Base-by-base conservation (phyloP, 2,113 vertebrate genomes). In the Megaceryle maxima region DNA sequence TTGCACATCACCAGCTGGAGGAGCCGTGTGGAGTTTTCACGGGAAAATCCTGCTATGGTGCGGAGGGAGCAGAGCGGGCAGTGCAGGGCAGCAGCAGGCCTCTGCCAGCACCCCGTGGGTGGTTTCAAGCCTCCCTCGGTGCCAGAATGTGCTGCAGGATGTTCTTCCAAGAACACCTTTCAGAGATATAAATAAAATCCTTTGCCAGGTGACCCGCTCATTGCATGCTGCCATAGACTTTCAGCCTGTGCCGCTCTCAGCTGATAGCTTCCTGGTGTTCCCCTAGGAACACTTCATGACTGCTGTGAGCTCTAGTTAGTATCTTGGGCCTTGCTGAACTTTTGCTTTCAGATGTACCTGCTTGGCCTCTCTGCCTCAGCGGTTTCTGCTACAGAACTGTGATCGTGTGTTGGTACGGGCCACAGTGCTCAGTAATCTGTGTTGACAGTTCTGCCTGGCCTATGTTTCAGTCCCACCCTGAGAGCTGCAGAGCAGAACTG, bases 241-340 rank as follows among this genome's bases (percentile, higher is more conserved):
- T 90, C 59, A 59, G 46, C 28, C 26, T 1, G 0, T 50, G 31
- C 64, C 55, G 50, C 31, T 37, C 7, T 35, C 10, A 3, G 35
- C 86, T 67, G 48, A 18, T 67, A 12, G 16, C 35, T 43, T 76
- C 37, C 44, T 43, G 2, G 16, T 0, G 2, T 63, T 90, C 31
- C 26, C 0, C 0, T 13, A 33, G 46, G 46, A 87, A 17, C 0
- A 4, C 24, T 41, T 57, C 1, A 0, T 33, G 68, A 6, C 46
- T 50, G 37, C 72, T 46, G 24, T 8, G 26, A 92, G 8, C 39
- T 26, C 35, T 43, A 0, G 6, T 22, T 43, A 0, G 6, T 22
- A 39, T 57, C 68, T n/a, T 33, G 59, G 19, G 43, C 14, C 44
- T 75, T 68, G 25, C 21, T 83, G 87, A 87, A 63, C 84, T 85